A percentile compares a stretch with the other conserved stretches of the same genome.
Conservation (phyloP, 1,140 invertebrate genomes). For the Ptiloglossa arizonensis region DNA sequence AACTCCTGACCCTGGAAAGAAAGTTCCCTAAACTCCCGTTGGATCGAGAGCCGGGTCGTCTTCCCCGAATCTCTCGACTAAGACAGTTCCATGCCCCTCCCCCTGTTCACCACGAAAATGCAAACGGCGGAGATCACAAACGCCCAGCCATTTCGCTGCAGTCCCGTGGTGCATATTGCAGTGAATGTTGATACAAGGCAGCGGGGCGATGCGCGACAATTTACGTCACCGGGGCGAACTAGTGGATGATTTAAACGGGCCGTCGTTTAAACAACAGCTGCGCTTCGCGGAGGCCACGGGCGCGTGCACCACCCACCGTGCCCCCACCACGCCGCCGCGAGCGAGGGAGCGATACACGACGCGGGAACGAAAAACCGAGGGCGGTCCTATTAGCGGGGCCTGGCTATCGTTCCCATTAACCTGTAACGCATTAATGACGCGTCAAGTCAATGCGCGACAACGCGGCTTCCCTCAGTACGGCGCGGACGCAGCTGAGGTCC, state of each 20-base stretch:
- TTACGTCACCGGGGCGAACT: slow-evolving; percentile 56
- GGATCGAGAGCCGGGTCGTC: too few relatives aligned
- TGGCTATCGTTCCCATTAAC: slow-evolving; percentile 60
- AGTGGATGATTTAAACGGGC: slow-evolving; percentile 57
- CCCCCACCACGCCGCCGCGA: too few relatives aligned
- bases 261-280: slow-evolving; percentile 60
- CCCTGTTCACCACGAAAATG: too few relatives aligned
- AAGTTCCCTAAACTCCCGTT: too few relatives aligned
- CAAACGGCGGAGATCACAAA: not conserved
- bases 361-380: slow-evolving; percentile 19
- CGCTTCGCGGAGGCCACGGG: slow-evolving; percentile 8
- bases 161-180: slow-evolving; percentile 40
- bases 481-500: slow-evolving; percentile 60
- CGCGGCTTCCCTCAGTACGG: slow-evolving; percentile 57
- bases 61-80: too few relatives aligned
- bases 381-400: slow-evolving; percentile 29
- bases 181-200: slow-evolving; percentile 52
- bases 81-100: too few relatives aligned
- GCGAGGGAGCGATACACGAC: slow-evolving; percentile 8
- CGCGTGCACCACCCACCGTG: not conserved
- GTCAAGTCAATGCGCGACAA: slow-evolving; percentile 71
- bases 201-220: slow-evolving; percentile 54
- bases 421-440: slow-evolving; percentile 68
- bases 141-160: not conserved
- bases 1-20: too few relatives aligned